A percentile compares a stretch with the other conserved stretches of the same genome.
Evolutionary conservation across 2,888 invertebrate genomes (phyloP).

Genomic region (Lamellibrachia satsuma): DNA sequence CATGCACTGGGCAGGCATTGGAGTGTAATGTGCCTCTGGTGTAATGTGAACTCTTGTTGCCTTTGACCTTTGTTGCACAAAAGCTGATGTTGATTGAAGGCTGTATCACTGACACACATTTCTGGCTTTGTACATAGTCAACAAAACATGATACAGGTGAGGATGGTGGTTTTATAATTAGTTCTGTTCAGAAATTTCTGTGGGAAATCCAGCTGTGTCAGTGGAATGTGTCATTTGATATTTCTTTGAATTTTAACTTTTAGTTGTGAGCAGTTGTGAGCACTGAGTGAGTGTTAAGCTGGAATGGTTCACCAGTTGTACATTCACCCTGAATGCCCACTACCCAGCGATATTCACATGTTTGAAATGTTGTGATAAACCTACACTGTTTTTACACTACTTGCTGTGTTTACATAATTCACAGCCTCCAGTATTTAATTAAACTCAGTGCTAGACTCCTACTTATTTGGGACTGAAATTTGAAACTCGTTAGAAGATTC

Average conservation of each 20-base stretch:
- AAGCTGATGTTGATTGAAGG: not conserved
- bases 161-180: not conserved
- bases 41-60: not conserved
- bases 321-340: too few species aligned
- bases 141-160: not conserved
- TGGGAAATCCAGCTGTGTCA: not conserved
- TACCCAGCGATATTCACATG: too few species aligned
- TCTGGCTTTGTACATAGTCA: not conserved
- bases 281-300: not conserved
- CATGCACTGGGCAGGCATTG: not conserved
- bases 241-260: not conserved
- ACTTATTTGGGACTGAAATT: too few species aligned
- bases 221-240: not conserved
- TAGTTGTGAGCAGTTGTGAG: not conserved
- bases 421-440: too few species aligned
- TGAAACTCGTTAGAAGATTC: too few species aligned
- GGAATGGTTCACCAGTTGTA: too few species aligned
- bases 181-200: not conserved
- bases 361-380: too few species aligned
- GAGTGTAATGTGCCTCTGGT: not conserved
- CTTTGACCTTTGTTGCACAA: conserved; percentile 9
- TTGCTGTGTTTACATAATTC: too few species aligned
- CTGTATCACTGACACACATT: not conserved
- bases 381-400: too few species aligned
- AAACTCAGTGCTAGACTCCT: too few species aligned